Conservation (phyloP, 2,888 invertebrate genomes). For the Seira musarum region DNA sequence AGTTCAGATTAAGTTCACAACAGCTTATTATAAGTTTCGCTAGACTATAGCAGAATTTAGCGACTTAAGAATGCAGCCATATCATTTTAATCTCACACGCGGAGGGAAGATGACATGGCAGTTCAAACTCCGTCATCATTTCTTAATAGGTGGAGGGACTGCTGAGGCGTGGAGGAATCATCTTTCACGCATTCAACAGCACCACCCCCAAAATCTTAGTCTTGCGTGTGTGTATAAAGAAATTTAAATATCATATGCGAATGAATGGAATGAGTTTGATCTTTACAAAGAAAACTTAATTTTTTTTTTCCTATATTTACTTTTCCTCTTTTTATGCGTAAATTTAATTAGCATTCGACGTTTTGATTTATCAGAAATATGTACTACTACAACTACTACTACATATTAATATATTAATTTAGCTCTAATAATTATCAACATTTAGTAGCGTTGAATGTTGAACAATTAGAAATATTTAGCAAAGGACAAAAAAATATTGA, state of each 20-base stretch:
- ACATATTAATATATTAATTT: too few species aligned
- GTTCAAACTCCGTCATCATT: not conserved
- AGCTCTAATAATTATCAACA: too few species aligned
- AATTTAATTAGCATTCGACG: too few species aligned
- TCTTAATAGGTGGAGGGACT: not conserved
- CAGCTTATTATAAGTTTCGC: not conserved
- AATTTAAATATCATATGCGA: not conserved
- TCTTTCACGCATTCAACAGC: too few species aligned
- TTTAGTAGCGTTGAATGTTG: too few species aligned
- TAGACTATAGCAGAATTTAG: conserved; percentile 40
- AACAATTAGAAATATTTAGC: too few species aligned
- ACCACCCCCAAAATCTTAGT: too few species aligned
- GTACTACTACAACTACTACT: too few species aligned
- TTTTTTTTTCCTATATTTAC: not conserved
- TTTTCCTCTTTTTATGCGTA: not conserved
- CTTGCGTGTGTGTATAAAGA: not conserved
- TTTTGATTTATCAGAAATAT: too few species aligned
- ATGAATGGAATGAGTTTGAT: not conserved
- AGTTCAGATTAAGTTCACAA: not conserved
- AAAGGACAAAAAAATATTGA: not conserved
- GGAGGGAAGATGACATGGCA: not conserved
- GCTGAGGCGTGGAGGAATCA: too few species aligned
- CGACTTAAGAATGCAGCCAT: conserved; percentile 60
- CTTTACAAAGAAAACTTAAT: not conserved
- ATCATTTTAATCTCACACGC: conserved; percentile 37